Evolutionary conservation across 2,113 vertebrate genomes (phyloP), one percentile per base, ranked within the genome.

Genomic region (Tetrao urogallus): DNA sequence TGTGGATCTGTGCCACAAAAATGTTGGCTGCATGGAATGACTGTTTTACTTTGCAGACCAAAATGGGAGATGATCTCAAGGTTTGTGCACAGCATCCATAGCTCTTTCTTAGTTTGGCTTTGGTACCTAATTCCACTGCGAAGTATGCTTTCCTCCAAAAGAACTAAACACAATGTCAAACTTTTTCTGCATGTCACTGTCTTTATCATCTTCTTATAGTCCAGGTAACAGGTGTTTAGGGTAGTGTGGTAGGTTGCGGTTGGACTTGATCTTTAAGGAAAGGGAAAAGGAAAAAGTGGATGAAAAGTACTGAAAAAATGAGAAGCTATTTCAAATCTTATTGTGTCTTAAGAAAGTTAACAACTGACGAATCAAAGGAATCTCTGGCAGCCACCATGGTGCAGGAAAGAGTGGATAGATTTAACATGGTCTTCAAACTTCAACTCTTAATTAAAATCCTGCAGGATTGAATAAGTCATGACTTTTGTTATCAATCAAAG

Each of bases 331-430:
- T 72, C 34, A 79, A 82, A 69, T 78, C 78, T 91, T 80, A 56
- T 28, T 77, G 54, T 61, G 10, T 22, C 57, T 75, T 47, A 95
- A 91, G 65, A 38, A 7, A 85, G 45, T 66, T 94, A 96, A 77
- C 38, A 96, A 90, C 43, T 92, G 69, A 34, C 77, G 95, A 64
- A 90, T 96, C 86, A 96, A 94, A 96, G 27, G 32, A 82, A 11
- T 77, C 30, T 77, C 61, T 94, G 72, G 72, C 78, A 95, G 77
- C 67, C 89, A 79, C 86, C 65, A 73, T 13, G 8, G 52, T 58
- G 57, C 60, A 97, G 25, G 19, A 89, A 84, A 93, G 36, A 96
- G 47, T 65, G 75, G 89, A 89, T 85, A 30, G 82, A 28, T 43
- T 38, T 60, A 92, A 87, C 52, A 21, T 63, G 36, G 11, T 38